These are phyloP conservation scores for Timema podura DNA, from an alignment of 2,888 invertebrate genomes.

Conservation along the genomic window DNA sequence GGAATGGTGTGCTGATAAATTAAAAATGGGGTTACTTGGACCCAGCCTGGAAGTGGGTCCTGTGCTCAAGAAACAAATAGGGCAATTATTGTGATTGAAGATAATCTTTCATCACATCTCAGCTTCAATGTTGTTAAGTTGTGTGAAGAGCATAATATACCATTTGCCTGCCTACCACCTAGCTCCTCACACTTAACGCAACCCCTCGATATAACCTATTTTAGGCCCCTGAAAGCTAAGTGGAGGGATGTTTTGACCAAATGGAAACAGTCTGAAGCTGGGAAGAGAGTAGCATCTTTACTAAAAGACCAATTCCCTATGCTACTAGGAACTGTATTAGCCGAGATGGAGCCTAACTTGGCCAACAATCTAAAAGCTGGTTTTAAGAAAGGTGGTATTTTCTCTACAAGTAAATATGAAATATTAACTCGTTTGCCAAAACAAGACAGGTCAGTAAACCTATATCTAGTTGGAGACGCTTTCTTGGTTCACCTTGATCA, in stretches of 20 bases:
- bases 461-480: too few species aligned
- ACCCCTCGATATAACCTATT: conserved; percentile 35
- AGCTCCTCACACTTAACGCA: conserved; percentile 34
- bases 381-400: conserved; percentile 7
- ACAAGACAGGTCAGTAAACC: background rate
- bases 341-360: background rate
- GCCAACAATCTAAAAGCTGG: background rate
- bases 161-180: conserved; percentile 26
- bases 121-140: conserved; percentile 25
- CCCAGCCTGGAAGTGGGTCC: too few species aligned
- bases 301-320: conserved; percentile 4
- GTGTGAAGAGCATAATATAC: conserved; percentile 24
- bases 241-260: conserved; percentile 33
- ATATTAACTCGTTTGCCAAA: background rate
- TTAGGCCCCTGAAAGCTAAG: conserved; percentile 33
- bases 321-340: background rate
- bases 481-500: too few species aligned
- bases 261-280: conserved; percentile 27
- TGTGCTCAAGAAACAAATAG: conserved; percentile 27
- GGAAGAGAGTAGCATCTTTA: background rate
- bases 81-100: conserved; percentile 30
- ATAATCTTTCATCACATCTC: conserved; percentile 30
- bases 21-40: too few species aligned
- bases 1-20: too few species aligned
- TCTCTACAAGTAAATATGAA: background rate